phyloP scores from a whole-genome alignment of 2,888 invertebrate genomes.

The Crossocerus cetratus region DNA sequence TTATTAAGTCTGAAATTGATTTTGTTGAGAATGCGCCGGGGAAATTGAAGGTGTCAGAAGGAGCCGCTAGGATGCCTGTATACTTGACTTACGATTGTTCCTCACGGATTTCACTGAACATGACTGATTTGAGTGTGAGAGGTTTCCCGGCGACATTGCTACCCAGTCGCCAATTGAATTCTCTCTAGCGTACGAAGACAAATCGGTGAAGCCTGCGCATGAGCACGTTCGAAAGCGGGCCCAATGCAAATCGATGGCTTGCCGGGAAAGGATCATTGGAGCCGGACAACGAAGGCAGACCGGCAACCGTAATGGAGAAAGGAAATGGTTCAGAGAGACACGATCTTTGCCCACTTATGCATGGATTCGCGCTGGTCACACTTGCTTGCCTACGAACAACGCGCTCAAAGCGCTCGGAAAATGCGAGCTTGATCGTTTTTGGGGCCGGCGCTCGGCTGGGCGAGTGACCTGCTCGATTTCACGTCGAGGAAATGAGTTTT shows the following conservation, averaged over 20 bases:
- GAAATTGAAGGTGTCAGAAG: too few species aligned
- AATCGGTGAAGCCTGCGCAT: constrained; percentile 27
- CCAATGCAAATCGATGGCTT: constrained; percentile 47
- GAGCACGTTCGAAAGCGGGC: constrained; percentile 16
- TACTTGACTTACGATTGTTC: too few species aligned
- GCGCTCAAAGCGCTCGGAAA: constrained; percentile 56
- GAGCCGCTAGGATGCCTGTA: too few species aligned
- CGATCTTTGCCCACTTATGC: constrained; percentile 45
- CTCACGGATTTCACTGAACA: too few species aligned
- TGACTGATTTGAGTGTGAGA: too few species aligned
- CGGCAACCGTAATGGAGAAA: constrained; percentile 41
- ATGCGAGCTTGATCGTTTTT: constrained; percentile 65
- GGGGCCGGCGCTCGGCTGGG: constrained; percentile 42
- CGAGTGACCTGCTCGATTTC: constrained; percentile 59
- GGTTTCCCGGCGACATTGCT: too few species aligned
- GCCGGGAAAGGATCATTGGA: constrained; percentile 1
- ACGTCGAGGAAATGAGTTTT: constrained; percentile 68
- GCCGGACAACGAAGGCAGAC: constrained; percentile 34
- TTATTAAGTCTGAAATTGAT: too few species aligned
- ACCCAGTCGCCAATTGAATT: constrained; percentile 18
- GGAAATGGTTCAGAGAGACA: constrained; percentile 52
- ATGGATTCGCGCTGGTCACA: constrained; percentile 22
- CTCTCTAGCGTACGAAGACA: constrained; percentile 38
- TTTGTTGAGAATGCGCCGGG: too few species aligned
- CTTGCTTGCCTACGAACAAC: constrained; percentile 14